Base-by-base conservation (phyloP, 2,888 invertebrate genomes). In the Gandaritis pyraliata region DNA sequence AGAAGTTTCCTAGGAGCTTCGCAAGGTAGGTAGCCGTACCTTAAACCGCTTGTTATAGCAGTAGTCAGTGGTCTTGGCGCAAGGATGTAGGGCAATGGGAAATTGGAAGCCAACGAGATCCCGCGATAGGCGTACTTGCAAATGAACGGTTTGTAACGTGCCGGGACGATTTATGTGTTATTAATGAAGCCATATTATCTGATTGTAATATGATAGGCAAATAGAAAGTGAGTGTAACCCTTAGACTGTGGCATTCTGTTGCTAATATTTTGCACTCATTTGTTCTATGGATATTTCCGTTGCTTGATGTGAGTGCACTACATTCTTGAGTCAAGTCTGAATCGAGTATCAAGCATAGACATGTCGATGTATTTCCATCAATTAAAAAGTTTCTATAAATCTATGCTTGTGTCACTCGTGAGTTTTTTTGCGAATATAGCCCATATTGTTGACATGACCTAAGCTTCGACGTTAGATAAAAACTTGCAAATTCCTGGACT, bases 1-100 rank as follows among this genome's bases (percentile, higher is more conserved):
- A 23, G 23, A 23, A 23, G 23, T 6, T 23, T 23, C 1, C 23
- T 23, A 4, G 23, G 23, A 23, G 23, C 23, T 3, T 23, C 2
- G 23, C 23, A 23, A 23, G 23, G 23, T 1, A 23, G 23, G 23
- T 23, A 43, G 16, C 43, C 43, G 43, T 43, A 43, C 13, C 16
- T 16, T 41, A 15, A 15, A 11, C 16, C 43, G 47, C 46, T 18
- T 0, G 43, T 59, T 30, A 59, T 38, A 55, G 39, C 49, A 54
- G 54, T 45, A 43, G 8, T 11, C 33, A 10, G 15, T 60, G 50
- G 49, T 60, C 51, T 61, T 43, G 61, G 53, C 56, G 58, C 52
- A 58, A 52, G n/a, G 38, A 70, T 67, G 64, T 68, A 65, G 66
- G 70, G 48, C 70, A 64, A 67, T 65, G 54, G 70, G 68, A 70